Evolutionary conservation across 2,888 invertebrate species (phyloP), one percentile per base, ranked within the genome.

Genomic region (Drosophila parthenogenetica): DNA sequence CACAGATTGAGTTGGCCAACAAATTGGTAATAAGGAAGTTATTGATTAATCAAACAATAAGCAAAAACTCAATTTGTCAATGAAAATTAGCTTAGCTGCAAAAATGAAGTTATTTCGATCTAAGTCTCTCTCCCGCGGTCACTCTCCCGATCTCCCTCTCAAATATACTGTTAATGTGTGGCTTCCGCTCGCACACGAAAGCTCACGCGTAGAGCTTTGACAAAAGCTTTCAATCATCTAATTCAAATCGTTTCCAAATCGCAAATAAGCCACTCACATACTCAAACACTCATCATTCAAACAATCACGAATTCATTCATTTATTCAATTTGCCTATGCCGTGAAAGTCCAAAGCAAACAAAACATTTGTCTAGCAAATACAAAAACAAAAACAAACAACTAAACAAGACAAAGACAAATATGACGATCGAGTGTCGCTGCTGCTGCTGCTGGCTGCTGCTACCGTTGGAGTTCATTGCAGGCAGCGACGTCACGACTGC

Each of bases 311-410:
- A 19, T 25, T 25, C 57, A 60, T 16, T 64, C 60, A 68, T 58
- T 72, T 68, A 67, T 68, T 68, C 73, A 68, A 60, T 62, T 54
- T 43, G 51, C 35, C 54, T 39, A 53, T 55, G 75, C 61, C 70
- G 73, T 75, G 73, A 81, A 71, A 80, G 81, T 83, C 77, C 81
- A 73, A 78, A 62, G 37, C 77, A 70, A 73, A 70, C 67, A 78
- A 73, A 71, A 74, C 81, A 81, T 81, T 83, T 77, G 77, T 64
- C 66, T 54, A 61, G 49, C 35, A 65, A 35, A 51, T 55, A 45
- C 25, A 25, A 5, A 25, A 25, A 25, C 25, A 25, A 25, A 25
- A 25, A 29, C 10, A 50, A 55, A 32, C 39, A 61, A 39, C 19
- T 49, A 49, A 39, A 42, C 37, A 58, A 59, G 10, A 39, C 42